Evolutionary conservation across 2,113 vertebrate genomes (phyloP), one percentile per base, ranked within the genome.

Genomic region (Lipotes vexillifer): DNA sequence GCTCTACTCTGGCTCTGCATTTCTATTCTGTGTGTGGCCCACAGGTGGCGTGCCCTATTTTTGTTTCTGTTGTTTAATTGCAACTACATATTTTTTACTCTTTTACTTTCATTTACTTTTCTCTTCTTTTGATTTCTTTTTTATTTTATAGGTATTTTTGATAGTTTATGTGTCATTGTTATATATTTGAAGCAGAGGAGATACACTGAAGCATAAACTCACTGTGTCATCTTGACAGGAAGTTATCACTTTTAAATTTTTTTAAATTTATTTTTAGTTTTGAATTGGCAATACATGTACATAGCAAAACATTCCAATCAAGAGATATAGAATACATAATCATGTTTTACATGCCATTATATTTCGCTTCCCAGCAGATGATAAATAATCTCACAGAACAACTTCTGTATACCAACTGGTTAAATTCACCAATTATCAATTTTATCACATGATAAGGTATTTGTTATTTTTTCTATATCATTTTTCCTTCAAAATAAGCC

Each of bases 61-160:
- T 46, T 33, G 7, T 44, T 33, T 55, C 29, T 63, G 57, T 36
- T 77, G 12, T 18, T 82, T 86, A 31, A 65, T 4, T 61, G 25
- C 33, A 85, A 23, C 66, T 36, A 63, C 8, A 20, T 74, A 10
- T n/a, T 69, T 94, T 82, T 75, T 14, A 55, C 12, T 66, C 78
- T 74, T 0, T 38, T 57, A 36, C 44, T 1, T 29, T 86, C 41
- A 55, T 33, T 68, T 46, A 17, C 25, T 52, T 71, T 80, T 66
- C 55, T 52, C 27, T 72, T 87, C 55, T 68, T 41, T 95, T 77
- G 49, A 57, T 77, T 55, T 91, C 10, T 55, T 96, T 88, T 66
- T 31, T 29, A 55, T 65, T 71, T 63, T 69, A 33, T 41, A 36
- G 3, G 36, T 65, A 65, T 55, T 91, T 97, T 65, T 8, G 7